A percentile compares a stretch with the other conserved stretches of the same genome.
phyloP scores from a whole-genome alignment of 37 sponge, comb jelly and placozoan species.

The Oscarella lobularis region DNA sequence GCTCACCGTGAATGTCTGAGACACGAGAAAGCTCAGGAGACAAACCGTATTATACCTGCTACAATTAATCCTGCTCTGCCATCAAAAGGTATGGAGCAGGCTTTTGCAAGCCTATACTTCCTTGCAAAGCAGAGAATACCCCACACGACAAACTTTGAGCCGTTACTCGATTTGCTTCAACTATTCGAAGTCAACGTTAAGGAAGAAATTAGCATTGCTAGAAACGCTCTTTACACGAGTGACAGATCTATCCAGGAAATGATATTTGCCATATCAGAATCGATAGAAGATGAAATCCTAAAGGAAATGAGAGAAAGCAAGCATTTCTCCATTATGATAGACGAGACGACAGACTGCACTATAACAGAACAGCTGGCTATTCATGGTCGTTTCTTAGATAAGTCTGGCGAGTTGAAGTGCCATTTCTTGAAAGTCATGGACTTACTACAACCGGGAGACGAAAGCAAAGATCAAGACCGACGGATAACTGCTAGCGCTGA shows the following conservation, averaged over 20 bases:
- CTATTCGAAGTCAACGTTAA: neutral
- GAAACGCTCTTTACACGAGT: neutral
- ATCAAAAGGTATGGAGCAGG: neutral
- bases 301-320: neutral
- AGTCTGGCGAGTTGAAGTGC: conserved; percentile 8
- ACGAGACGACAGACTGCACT: conserved; percentile 29
- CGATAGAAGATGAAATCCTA: neutral
- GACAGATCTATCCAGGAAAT: neutral
- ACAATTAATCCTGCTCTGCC: neutral
- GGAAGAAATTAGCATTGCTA: neutral
- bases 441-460: conserved; percentile 13
- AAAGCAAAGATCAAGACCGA: neutral
- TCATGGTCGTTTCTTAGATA: conserved; percentile 11
- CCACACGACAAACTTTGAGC: neutral
- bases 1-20: neutral
- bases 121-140: neutral
- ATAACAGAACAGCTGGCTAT: conserved; percentile 21
- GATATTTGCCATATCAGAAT: neutral
- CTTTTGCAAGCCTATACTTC: neutral
- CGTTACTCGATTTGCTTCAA: neutral
- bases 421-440: conserved; percentile 18
- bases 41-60: neutral
- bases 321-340: neutral
- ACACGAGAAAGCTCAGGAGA: neutral
- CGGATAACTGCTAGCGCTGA: neutral